A percentile compares a stretch with the other conserved stretches of the same genome.
Evolutionary conservation across 64 coral and sea anemone species (phyloP).

Genomic region (Trachythela sp.): DNA sequence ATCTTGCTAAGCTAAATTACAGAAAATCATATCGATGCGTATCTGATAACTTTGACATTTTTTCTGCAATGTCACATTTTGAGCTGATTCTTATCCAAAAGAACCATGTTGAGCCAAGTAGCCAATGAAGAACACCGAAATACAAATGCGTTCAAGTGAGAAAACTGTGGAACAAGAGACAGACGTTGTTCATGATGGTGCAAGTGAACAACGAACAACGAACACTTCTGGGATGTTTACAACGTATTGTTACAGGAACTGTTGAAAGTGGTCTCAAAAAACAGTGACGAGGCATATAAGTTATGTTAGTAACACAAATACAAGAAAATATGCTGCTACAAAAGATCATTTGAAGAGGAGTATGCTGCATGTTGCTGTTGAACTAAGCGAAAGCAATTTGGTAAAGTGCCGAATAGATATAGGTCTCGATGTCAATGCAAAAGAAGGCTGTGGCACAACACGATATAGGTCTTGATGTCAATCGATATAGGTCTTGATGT

Average conservation of each 20-base stretch:
- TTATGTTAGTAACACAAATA: neutral
- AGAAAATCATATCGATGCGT: too few species aligned
- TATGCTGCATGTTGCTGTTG: conserved; percentile 32
- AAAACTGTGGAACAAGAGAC: neutral
- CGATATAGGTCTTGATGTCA: too few species aligned
- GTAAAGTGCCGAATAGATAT: neutral
- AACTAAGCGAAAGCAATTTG: neutral
- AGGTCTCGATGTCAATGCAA: conserved; percentile 1
- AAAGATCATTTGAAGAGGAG: conserved; percentile 21
- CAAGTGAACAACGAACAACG: neutral
- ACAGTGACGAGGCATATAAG: neutral
- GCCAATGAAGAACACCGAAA: neutral
- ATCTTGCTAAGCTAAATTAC: too few species aligned
- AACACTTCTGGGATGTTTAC: conserved; percentile 25
- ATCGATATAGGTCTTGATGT: too few species aligned
- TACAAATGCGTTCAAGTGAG: neutral
- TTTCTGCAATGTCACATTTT: conserved; percentile 2
- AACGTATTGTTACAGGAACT: neutral
- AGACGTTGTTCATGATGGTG: neutral
- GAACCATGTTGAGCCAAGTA: neutral
- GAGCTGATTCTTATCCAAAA: neutral
- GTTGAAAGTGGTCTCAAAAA: neutral
- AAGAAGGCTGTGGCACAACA: conserved; percentile 35
- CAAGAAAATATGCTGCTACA: neutral
- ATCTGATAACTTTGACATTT: neutral